Evolutionary conservation across 2,797 vertebrate species (phyloP).

Genomic region (Enteromius thamalakanensis): DNA sequence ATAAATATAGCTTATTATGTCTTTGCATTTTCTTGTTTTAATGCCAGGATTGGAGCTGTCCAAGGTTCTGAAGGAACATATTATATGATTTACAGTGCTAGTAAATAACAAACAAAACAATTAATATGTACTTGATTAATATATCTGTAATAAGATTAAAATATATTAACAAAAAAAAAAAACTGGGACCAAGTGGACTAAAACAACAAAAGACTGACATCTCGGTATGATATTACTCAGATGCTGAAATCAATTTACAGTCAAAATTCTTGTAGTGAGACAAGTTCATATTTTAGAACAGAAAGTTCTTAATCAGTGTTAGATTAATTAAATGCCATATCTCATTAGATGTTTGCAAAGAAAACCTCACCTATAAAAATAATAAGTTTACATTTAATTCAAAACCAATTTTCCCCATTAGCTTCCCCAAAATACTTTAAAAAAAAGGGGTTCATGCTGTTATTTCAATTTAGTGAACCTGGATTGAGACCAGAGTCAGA

Average conservation of each 20-base stretch:
- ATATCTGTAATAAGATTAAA: not conserved
- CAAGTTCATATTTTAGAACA: not conserved
- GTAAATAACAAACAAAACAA: conserved; percentile 12
- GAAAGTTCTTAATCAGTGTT: not conserved
- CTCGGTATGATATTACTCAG: not conserved
- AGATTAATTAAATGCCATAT: not conserved
- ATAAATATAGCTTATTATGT: not conserved
- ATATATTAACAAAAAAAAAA: too few species aligned
- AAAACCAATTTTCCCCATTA: not conserved
- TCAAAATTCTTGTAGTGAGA: not conserved
- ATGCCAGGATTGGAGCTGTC: conserved; percentile 43
- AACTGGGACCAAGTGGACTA: not conserved
- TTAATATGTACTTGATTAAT: not conserved
- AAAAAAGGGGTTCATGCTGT: not conserved
- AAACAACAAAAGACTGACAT: not conserved
- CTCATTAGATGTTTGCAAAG: not conserved
- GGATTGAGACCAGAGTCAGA: not conserved
- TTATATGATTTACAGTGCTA: conserved; percentile 10
- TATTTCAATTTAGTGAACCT: not conserved
- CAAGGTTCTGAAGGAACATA: conserved; percentile 55
- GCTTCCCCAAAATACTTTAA: not conserved
- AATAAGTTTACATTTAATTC: not conserved
- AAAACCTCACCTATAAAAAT: not conserved
- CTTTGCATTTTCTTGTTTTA: not conserved
- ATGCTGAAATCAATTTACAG: not conserved